Conservation (phyloP, 2,113 vertebrate species). For the Cyphomyrus discorhynchus region DNA sequence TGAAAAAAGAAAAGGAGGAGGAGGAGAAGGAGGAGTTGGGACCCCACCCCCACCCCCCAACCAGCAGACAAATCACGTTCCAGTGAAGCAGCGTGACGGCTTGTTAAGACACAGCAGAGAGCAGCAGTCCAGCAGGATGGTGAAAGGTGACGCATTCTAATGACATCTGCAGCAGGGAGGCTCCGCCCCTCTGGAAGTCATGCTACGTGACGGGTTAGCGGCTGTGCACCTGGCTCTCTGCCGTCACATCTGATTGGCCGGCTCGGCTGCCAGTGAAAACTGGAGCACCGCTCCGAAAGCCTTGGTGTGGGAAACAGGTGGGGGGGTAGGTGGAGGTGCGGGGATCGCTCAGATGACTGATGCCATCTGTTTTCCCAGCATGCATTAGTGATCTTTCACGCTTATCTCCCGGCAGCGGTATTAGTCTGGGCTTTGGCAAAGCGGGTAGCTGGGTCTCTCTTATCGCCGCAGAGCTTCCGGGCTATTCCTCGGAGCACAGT, state of each 20-base stretch:
- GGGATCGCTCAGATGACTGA: not conserved
- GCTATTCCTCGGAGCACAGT: not conserved
- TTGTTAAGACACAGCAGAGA: conserved; percentile 38
- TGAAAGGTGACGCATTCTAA: conserved; percentile 50
- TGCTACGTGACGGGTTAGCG: conserved; percentile 25
- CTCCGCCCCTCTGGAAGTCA: conserved; percentile 16
- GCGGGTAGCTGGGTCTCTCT: not conserved
- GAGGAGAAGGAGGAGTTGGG: not conserved
- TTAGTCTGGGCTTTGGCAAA: not conserved
- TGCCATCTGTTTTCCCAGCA: not conserved
- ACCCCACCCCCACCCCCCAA: not conserved
- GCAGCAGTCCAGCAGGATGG: conserved; percentile 42
- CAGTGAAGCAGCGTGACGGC: conserved; percentile 43
- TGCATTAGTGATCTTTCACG: not conserved
- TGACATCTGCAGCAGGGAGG: conserved; percentile 60
- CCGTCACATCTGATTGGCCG: not conserved
- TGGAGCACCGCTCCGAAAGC: not conserved
- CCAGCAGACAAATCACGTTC: conserved; percentile 29
- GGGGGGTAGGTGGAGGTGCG: not conserved
- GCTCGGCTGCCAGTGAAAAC: not conserved
- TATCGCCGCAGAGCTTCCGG: not conserved
- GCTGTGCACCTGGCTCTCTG: conserved; percentile 10
- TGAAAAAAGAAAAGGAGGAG: conserved; percentile 32
- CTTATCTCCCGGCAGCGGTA: not conserved
- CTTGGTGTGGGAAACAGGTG: not conserved